phyloP scores from a whole-genome alignment of 2,797 vertebrate species.

The Mus minutoides region DNA sequence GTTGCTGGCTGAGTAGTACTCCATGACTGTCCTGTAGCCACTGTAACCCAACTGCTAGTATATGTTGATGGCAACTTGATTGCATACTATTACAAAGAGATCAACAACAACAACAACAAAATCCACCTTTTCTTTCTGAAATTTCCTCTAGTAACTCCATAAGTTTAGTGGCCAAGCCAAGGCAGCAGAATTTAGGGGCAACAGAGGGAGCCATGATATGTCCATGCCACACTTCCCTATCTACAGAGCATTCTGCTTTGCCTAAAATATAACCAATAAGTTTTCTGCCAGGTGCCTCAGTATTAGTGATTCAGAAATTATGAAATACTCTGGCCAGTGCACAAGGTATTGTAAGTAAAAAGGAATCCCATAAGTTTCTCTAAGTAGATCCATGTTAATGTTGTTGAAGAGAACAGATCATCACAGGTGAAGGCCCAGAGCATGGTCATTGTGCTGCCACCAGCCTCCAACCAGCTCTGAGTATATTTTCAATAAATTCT shows the following conservation, averaged over 20 bases:
- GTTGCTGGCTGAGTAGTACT: conserved; percentile 97
- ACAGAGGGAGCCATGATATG: conserved; percentile 97
- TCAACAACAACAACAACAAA: too few species aligned
- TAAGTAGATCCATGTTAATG: too few species aligned
- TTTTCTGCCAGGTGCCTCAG: too few species aligned
- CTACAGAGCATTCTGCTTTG: conserved; percentile 97
- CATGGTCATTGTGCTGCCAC: too few species aligned
- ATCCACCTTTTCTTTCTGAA: conserved; percentile 96
- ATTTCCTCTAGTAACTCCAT: conserved; percentile 98
- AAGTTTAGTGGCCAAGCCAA: conserved; percentile 95
- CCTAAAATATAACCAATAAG: conserved; percentile 89
- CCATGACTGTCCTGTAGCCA: conserved; percentile 95
- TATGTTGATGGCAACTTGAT: conserved; percentile 98
- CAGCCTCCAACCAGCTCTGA: too few species aligned
- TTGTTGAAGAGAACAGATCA: too few species aligned
- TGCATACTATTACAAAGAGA: conserved; percentile 98
- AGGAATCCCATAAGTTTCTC: too few species aligned
- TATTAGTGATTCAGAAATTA: too few species aligned
- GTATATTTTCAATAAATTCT: background rate
- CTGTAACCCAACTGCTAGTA: conserved; percentile 97
- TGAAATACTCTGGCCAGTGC: too few species aligned
- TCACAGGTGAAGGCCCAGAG: too few species aligned
- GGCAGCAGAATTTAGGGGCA: conserved; percentile 94
- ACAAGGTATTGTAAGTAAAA: too few species aligned
- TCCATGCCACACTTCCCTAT: conserved; percentile 96